phyloP scores from a whole-genome alignment of 2,888 invertebrate species.

The Busseola fusca region DNA sequence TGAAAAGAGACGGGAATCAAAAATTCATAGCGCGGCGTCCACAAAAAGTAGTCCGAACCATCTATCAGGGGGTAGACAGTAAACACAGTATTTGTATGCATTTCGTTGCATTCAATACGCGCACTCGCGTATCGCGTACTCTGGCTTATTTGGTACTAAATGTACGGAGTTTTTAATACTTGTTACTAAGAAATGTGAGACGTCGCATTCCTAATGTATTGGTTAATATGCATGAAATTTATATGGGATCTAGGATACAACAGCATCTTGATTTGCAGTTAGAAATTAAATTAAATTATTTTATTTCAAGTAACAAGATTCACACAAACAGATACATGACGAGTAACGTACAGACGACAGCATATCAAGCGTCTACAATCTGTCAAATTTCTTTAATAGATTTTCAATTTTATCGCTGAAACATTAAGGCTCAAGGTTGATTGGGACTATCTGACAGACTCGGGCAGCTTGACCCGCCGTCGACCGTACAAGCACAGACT shows the following conservation, averaged over 20 bases:
- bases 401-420: no score
- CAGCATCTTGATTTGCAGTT: not conserved
- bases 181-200: conserved; percentile 33
- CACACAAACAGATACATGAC: no score
- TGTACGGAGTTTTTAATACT: conserved; percentile 38
- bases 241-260: not conserved
- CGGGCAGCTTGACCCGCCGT: no score
- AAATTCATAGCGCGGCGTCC: conserved; percentile 50
- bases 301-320: no score
- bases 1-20: conserved; percentile 52
- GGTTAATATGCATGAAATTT: conserved; percentile 20
- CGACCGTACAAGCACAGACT: no score
- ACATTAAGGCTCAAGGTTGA: no score
- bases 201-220: conserved; percentile 24
- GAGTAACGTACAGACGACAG: no score
- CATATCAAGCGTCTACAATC: no score
- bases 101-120: conserved; percentile 68
- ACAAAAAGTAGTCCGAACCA: conserved; percentile 50
- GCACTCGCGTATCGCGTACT: conserved; percentile 44
- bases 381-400: no score
- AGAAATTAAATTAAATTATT: no score
- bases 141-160: conserved; percentile 40
- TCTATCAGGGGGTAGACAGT: conserved; percentile 72
- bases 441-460: no score
- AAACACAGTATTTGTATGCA: conserved; percentile 74